phyloP scores from a whole-genome alignment of 2,113 vertebrate genomes.

The Grus americana region DNA sequence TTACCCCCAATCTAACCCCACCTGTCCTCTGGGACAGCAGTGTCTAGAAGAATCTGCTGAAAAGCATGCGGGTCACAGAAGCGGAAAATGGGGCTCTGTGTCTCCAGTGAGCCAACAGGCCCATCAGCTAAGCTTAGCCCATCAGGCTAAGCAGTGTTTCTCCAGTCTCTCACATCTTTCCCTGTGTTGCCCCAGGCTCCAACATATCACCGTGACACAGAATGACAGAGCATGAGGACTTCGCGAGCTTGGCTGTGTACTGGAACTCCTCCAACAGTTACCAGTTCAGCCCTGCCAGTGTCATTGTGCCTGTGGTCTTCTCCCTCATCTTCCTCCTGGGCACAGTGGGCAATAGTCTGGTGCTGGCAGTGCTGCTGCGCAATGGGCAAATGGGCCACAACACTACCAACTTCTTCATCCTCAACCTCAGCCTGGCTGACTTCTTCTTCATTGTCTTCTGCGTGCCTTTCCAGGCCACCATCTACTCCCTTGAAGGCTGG shows the following conservation, averaged over 20 bases:
- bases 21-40: neutral
- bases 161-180: neutral
- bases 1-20: neutral
- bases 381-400: slow-evolving; percentile 84
- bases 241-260: slow-evolving; percentile 65
- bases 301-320: slow-evolving; percentile 87
- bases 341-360: slow-evolving; percentile 85
- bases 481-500: slow-evolving; percentile 88
- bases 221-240: slow-evolving; percentile 84
- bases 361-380: slow-evolving; percentile 83
- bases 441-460: slow-evolving; percentile 93
- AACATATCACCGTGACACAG: neutral
- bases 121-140: neutral
- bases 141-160: neutral
- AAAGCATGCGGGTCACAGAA: neutral
- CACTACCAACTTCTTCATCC: slow-evolving; percentile 89
- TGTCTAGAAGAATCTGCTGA: neutral
- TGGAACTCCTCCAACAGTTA: slow-evolving; percentile 78
- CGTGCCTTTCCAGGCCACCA: slow-evolving; percentile 90
- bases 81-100: neutral
- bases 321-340: slow-evolving; percentile 88
- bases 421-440: slow-evolving; percentile 88
- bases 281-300: slow-evolving; percentile 82
- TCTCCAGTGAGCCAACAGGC: neutral
- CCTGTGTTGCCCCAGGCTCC: neutral